Conservation (phyloP, 2,797 vertebrate species). For the Hafferia zeledoni region DNA sequence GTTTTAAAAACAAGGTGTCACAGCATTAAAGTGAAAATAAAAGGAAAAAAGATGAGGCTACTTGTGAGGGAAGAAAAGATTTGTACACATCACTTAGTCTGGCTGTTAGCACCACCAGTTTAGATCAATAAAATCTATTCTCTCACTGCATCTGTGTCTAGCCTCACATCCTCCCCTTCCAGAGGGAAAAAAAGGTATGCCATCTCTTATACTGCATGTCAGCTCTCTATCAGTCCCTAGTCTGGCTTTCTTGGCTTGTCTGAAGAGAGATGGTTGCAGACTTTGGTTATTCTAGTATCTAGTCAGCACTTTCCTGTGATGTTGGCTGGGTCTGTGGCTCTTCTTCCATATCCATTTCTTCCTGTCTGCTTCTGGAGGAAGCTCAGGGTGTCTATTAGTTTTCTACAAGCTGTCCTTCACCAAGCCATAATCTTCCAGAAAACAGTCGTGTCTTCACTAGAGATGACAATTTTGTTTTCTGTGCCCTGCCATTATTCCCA, state of each 20-base stretch:
- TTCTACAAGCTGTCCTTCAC: not conserved
- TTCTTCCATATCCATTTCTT: not conserved
- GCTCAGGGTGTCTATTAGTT: not conserved
- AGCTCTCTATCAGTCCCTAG: not conserved
- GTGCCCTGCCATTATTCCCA: not conserved
- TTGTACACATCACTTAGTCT: constrained; percentile 52
- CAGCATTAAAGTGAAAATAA: constrained; percentile 16
- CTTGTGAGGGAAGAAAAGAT: constrained; percentile 13
- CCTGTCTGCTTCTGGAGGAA: not conserved
- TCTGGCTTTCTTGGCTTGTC: not conserved
- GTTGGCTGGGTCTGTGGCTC: not conserved
- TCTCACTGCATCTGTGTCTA: constrained; percentile 24
- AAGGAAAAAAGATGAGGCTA: constrained; percentile 5
- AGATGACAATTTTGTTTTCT: not conserved
- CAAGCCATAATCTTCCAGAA: not conserved
- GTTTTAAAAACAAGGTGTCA: not conserved
- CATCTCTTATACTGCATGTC: not conserved
- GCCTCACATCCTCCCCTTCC: constrained; percentile 28
- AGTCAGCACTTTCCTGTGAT: not conserved
- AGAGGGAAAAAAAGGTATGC: not conserved
- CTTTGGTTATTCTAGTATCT: not conserved
- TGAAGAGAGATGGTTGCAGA: not conserved
- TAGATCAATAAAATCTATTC: constrained; percentile 65
- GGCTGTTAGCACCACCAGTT: constrained; percentile 19
- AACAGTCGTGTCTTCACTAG: not conserved